Conservation (phyloP, 2,888 invertebrate species). For the Zygothrica quintamaculata region DNA sequence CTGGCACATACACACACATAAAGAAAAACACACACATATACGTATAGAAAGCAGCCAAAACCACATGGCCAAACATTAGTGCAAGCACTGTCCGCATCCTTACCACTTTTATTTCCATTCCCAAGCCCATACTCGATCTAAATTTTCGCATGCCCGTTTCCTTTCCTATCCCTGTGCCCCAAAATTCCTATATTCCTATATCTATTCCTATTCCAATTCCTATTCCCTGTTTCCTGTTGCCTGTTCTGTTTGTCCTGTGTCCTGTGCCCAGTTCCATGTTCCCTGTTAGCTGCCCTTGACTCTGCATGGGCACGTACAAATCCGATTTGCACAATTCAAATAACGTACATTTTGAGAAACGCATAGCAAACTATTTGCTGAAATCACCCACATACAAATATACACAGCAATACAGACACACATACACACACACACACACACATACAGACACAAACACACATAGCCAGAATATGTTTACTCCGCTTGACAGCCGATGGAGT, state of each 20-base stretch:
- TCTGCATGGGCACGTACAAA: conserved; percentile 70
- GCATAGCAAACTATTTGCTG: conserved; percentile 66
- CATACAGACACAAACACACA: neutral
- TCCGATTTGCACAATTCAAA: conserved; percentile 81
- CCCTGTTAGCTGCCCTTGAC: neutral
- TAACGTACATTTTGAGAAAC: conserved; percentile 64
- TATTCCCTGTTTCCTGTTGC: neutral
- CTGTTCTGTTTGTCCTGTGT: neutral
- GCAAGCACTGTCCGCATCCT: conserved; percentile 39
- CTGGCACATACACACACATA: conserved; percentile 16
- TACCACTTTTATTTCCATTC: neutral
- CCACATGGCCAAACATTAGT: conserved; percentile 75
- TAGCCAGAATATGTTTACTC: conserved; percentile 34
- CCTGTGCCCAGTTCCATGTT: neutral
- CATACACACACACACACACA: neutral
- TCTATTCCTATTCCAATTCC: neutral
- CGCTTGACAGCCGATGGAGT: conserved; percentile 52
- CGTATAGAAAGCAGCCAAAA: conserved; percentile 28
- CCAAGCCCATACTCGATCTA: neutral
- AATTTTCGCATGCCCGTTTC: neutral
- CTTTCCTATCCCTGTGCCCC: too few relatives aligned
- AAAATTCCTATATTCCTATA: neutral
- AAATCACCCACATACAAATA: conserved; percentile 42
- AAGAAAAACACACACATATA: conserved; percentile 18
- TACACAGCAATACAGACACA: conserved; percentile 3